These are phyloP conservation scores for Agrotis ipsilon DNA, from an alignment of 2,888 invertebrate genomes.

Conservation along the genomic window DNA sequence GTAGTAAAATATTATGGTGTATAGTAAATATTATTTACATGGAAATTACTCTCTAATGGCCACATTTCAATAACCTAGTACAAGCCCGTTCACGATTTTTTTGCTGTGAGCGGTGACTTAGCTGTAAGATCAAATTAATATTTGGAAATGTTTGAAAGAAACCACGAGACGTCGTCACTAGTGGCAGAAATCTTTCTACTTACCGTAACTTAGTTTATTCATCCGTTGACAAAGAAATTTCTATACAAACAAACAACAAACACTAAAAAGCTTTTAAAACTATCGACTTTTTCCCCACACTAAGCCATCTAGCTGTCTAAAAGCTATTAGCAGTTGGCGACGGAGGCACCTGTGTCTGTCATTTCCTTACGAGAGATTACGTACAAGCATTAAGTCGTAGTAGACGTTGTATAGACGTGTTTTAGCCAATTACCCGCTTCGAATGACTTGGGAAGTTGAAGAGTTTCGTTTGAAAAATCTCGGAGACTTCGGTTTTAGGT, in stretches of 20 bases:
- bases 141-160: too few species aligned
- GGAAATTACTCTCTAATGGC: too few species aligned
- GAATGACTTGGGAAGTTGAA: constrained; percentile 28
- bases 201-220: too few species aligned
- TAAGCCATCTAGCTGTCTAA: constrained; percentile 83
- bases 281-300: constrained; percentile 68
- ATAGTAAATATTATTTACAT: too few species aligned
- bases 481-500: constrained; percentile 1
- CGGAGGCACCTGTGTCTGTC: constrained; percentile 83
- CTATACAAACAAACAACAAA: not conserved
- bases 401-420: constrained; percentile 62
- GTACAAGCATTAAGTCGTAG: constrained; percentile 75
- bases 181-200: too few species aligned
- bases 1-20: too few species aligned
- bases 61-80: too few species aligned
- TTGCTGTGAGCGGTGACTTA: too few species aligned
- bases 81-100: too few species aligned
- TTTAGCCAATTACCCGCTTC: constrained; percentile 71
- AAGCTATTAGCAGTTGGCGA: constrained; percentile 90
- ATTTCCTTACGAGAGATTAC: constrained; percentile 89
- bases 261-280: constrained; percentile 17
- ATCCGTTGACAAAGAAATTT: too few species aligned
- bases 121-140: too few species aligned
- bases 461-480: constrained; percentile 49
- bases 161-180: too few species aligned